Conservation (phyloP, 2,797 vertebrate genomes). For the Amphiprion clarkii region DNA sequence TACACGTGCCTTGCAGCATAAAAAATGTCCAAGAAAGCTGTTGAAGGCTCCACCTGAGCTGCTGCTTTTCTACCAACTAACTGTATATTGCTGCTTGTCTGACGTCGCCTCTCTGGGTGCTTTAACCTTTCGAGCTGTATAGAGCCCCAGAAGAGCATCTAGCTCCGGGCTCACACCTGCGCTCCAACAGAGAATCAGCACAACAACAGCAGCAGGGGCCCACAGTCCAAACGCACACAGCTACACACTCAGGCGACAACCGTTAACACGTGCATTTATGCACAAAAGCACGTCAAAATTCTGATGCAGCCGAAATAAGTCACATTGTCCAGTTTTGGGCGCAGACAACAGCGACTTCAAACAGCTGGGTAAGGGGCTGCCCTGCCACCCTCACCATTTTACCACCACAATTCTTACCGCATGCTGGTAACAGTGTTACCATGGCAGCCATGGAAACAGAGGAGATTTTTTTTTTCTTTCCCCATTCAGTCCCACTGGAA, state of each 20-base stretch:
- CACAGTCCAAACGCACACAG: constrained; percentile 30
- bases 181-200: constrained; percentile 52
- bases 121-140: constrained; percentile 74
- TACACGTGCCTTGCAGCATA: constrained; percentile 37
- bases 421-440: constrained; percentile 68
- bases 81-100: constrained; percentile 45
- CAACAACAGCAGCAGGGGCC: constrained; percentile 70
- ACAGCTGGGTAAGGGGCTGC: constrained; percentile 32
- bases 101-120: constrained; percentile 30
- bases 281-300: constrained; percentile 6
- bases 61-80: constrained; percentile 39
- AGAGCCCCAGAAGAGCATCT: constrained; percentile 63
- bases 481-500: constrained; percentile 60
- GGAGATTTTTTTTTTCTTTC: constrained; percentile 29
- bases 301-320: constrained; percentile 13
- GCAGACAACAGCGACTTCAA: constrained; percentile 29
- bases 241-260: constrained; percentile 21
- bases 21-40: constrained; percentile 28
- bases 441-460: constrained; percentile 75
- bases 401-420: constrained; percentile 43
- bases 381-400: constrained; percentile 48
- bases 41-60: constrained; percentile 51
- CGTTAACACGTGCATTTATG: constrained; percentile 1
- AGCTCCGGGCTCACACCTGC: constrained; percentile 72
- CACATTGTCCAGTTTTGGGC: constrained; percentile 7